Base-by-base conservation (phyloP, 64 coral and sea anemone species). In the Trachythela sp. region DNA sequence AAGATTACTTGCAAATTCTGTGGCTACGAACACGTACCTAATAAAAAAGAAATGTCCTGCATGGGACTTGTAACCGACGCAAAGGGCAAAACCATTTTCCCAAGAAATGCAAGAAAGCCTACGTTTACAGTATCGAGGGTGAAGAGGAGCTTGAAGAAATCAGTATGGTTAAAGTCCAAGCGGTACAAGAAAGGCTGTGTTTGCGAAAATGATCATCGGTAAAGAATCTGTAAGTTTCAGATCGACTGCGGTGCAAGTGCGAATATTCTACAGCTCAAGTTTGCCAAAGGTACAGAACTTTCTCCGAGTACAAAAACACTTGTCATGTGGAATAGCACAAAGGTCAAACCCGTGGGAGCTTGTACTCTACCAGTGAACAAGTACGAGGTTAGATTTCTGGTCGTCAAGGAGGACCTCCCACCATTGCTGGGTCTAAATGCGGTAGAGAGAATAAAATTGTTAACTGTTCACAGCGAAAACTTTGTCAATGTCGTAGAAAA, bases 251-350 rank as follows among this genome's bases (percentile, higher is more conserved):
- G 39, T 32, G 88, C 83, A 18, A 85, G 77, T 42, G 83, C 27
- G 1, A 90, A 85, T 40, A 70, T 90, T 42, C 45, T 70, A 49
- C 77, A 39, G 8, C 22, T 26, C 3, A 89, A 75, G 39, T 48
- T 75, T 89, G 40, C 50, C 5, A 30, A 41, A 31, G 39, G 0
- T 33, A 39, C 14, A 35, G 89, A 84, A 24, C 56, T 85, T 8
- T 36, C 1, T 30, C 22, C 42, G 31, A 72, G 87, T 89, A 50
- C 87, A 15, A 68, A 77, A 14, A 36, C 70, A n/a, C 89, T 90
- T 18, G 36, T 42, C 14, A 90, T 90, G 89, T 90, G 89, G 54
- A 85, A 90, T 85, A 77, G 89, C 15, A 85, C 83, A 30, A 90
- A 68, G 7, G 56, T 90, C 4, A 54, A 34, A 56, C 48, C 48